Base-by-base conservation (phyloP, 1,140 invertebrate genomes). In the Oreohelix idahoensis region DNA sequence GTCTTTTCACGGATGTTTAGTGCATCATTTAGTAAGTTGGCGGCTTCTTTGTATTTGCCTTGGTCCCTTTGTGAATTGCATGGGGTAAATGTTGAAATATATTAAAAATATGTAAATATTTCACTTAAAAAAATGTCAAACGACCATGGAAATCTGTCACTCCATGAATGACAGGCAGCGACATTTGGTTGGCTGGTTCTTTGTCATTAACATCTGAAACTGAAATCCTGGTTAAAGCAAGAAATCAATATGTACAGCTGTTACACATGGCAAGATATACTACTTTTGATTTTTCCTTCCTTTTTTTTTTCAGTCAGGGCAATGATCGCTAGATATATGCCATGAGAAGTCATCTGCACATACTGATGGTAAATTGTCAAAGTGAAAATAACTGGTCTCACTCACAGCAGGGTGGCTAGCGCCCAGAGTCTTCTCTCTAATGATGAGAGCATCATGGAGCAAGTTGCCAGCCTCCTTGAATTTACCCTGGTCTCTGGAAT, bases 21-120 rank as follows among this genome's bases (percentile, higher is more conserved):
- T n/a, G 98, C 98, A 93, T 99, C 99, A 92, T 99, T 99, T 87
- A 99, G 93, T 70, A 99, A 94, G 93, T 98, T 99, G 0, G 98
- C 98, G 11, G 99, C 99, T 92, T 99, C 98, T 93, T 99, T 99
- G 93, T 99, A 99, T 93, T 99, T 99, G 91, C 99, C 99, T 94
- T 98, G 97, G 93, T 97, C 96, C 91, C 91, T 92, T 80, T 51
- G 10, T 32, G 36, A 66, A 49, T 39, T 32, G 29, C 63, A 32
- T 66, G 20, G 11, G 29, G 29, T 66, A 66, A 35, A 66, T 66
- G n/a, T 66, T 66, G 20, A 66, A 66, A 66, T 2, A 66, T 11
- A 32, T 66, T 66, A 8, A 66, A 29, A 32, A 66, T 58, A 23
- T 58, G 17, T 66, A 0, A 66, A 5, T 32, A 32, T 35, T 66